These are phyloP conservation scores for Melanotaenia duboulayi DNA, from an alignment of 2,113 vertebrate species.

Conservation along the genomic window DNA sequence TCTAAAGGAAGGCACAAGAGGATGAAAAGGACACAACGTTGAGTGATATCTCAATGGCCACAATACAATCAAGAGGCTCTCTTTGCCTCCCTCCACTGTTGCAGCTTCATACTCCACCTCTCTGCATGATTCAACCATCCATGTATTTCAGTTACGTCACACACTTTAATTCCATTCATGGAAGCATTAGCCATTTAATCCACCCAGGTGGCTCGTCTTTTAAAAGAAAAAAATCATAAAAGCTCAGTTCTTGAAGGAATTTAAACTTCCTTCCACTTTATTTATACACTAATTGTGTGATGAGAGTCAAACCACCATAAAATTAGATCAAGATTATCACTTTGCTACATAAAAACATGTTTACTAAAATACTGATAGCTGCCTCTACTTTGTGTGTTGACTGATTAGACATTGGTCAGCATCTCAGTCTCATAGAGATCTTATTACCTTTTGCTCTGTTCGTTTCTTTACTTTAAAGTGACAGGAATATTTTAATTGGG, in stretches of 20 bases:
- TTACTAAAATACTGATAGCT: no score
- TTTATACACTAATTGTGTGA: neutral
- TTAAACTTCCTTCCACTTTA: neutral
- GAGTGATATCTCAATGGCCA: constrained; percentile 19
- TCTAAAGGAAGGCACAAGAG: constrained; percentile 25
- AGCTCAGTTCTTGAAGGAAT: neutral
- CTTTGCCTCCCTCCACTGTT: constrained; percentile 5
- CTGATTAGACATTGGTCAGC: neutral
- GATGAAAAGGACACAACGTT: constrained; percentile 25
- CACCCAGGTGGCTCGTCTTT: constrained; percentile 8
- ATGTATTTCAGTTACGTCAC: constrained; percentile 34
- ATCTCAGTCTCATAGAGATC: neutral
- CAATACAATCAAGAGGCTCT: constrained; percentile 25
- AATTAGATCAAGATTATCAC: no score
- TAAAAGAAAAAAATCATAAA: neutral
- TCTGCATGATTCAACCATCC: constrained; percentile 30
- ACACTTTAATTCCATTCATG: constrained; percentile 20
- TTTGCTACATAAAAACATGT: no score
- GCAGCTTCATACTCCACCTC: constrained; percentile 2
- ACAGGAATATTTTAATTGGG: neutral
- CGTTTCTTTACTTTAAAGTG: neutral
- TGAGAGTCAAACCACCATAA: no score
- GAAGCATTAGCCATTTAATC: constrained; percentile 5
- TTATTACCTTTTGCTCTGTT: neutral
- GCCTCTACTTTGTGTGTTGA: neutral